Base-by-base conservation (phyloP, 2,888 invertebrate genomes). In the Zygogramma bicolorata region DNA sequence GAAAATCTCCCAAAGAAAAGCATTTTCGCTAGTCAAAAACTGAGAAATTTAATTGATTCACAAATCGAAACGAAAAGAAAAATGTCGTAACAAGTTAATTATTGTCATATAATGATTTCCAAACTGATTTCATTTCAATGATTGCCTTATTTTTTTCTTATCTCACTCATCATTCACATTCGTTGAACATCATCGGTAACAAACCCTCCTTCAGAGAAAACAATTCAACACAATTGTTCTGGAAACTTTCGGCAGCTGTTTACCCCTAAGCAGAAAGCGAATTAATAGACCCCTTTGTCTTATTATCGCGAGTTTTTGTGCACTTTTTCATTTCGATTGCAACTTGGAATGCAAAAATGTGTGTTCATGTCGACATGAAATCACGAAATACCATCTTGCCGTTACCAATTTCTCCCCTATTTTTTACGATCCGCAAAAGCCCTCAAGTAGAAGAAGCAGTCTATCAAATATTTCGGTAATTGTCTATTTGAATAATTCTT, bases 401-500 rank as follows among this genome's bases (percentile, higher is more conserved):
- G 27, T 53, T 53, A 53, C 25, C 53, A 53, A 53, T 53, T 53
- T 53, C 10, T 53, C n/a, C 25, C 53, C n/a, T 15, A 13, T 42
- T 42, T 42, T 42, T 42, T 42, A 5, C 42, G 53, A 27, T 53
- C 6, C 6, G n/a, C 25, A 27, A 22, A 53, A 53, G 53, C 34
- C 61, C 61, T 13, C 40, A 15, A 22, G 62, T 62, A 46, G 20
- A 27, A 63, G 49, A 63, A 46, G 63, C 63, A 53, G 46, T 31
- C 65, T 62, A 69, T 73, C 73, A 73, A 73, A 73, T 69, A 69
- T 73, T 72, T 73, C 29, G 73, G 53, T 73, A 73, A 73, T 73
- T 66, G 65, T 60, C 68, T 46, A 69, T 73, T 66, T 62, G 57
- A 73, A 73, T 66, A 66, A 71, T 71, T 72, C 65, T 72, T 34